These are phyloP conservation scores for Zygothrica quintamaculata DNA, from an alignment of 2,888 invertebrate species.

Conservation along the genomic window DNA sequence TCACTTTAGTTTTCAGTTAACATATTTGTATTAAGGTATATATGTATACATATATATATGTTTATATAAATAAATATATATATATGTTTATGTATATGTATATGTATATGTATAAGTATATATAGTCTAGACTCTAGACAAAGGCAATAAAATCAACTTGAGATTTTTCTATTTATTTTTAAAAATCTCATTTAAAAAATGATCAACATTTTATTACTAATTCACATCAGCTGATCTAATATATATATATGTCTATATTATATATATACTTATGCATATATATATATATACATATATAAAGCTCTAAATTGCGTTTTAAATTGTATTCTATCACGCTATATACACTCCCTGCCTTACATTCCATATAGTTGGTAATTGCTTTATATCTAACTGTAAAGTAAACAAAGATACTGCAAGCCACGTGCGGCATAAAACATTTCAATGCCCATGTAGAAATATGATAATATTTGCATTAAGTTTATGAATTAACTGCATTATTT, in stretches of 20 bases:
- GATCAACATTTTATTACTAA: conserved; percentile 16
- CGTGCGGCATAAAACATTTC: too few relatives aligned
- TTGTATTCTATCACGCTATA: too few relatives aligned
- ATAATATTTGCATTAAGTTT: conserved; percentile 23
- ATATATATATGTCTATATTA: neutral
- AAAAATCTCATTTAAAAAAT: conserved; percentile 6
- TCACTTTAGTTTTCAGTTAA: neutral
- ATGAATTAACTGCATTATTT: conserved; percentile 19
- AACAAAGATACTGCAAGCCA: neutral
- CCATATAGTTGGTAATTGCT: too few relatives aligned
- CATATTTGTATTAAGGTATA: too few relatives aligned
- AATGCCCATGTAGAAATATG: conserved; percentile 13
- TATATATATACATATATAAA: conserved; percentile 5
- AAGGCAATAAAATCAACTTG: neutral
- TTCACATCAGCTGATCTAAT: conserved; percentile 15
- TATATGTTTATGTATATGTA: too few relatives aligned
- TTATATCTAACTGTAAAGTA: too few relatives aligned
- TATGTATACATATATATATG: too few relatives aligned
- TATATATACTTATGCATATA: conserved; percentile 4
- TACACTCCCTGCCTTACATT: too few relatives aligned
- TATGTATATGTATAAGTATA: too few relatives aligned
- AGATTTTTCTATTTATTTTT: neutral
- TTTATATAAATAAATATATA: too few relatives aligned
- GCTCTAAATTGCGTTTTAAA: conserved; percentile 34
- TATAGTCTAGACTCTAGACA: conserved; percentile 3